Percentiles rank a stretch among this genome's conserved stretches.
These are phyloP conservation scores for Stichopus horrens DNA, from an alignment of 53 echinoderm and acorn worm genomes.

Conservation along the genomic window DNA sequence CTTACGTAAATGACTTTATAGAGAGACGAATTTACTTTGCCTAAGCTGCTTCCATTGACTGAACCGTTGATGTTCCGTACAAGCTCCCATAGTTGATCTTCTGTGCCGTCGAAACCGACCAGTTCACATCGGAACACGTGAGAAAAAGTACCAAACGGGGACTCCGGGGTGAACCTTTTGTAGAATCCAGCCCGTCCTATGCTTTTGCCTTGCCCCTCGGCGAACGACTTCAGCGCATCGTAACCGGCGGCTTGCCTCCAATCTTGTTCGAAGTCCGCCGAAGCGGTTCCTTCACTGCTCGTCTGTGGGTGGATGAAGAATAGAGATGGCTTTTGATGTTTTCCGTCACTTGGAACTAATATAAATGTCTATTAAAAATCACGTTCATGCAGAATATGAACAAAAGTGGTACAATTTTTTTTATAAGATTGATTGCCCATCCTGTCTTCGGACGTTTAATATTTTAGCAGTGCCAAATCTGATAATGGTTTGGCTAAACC, in stretches of 20 bases:
- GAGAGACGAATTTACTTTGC: slow-evolving; percentile 22
- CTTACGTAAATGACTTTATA: slow-evolving; percentile 36
- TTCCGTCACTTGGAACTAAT: too few relatives aligned
- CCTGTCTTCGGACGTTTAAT: too few relatives aligned
- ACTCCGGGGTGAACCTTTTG: slow-evolving; percentile 54
- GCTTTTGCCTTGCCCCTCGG: slow-evolving; percentile 24
- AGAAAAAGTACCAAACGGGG: slow-evolving; percentile 22
- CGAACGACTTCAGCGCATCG: slow-evolving; percentile 14
- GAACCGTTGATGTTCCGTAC: slow-evolving; percentile 26
- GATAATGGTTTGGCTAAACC: too few relatives aligned
- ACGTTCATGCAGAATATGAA: too few relatives aligned
- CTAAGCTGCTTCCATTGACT: background rate
- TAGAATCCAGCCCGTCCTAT: slow-evolving; percentile 61
- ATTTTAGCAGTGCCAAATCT: too few relatives aligned
- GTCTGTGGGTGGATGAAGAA: too few relatives aligned
- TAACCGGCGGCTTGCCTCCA: slow-evolving; percentile 27
- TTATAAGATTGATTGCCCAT: too few relatives aligned
- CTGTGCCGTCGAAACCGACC: slow-evolving; percentile 20
- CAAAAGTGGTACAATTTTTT: too few relatives aligned
- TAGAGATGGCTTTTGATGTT: too few relatives aligned
- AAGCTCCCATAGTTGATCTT: slow-evolving; percentile 24
- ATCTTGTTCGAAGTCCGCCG: background rate
- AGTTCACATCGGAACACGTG: slow-evolving; percentile 41
- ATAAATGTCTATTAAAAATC: too few relatives aligned
- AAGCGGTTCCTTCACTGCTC: background rate